A percentile compares a stretch with the other conserved stretches of the same genome.
Evolutionary conservation across 2,797 vertebrate genomes (phyloP).

Genomic region (Salarias fasciatus): DNA sequence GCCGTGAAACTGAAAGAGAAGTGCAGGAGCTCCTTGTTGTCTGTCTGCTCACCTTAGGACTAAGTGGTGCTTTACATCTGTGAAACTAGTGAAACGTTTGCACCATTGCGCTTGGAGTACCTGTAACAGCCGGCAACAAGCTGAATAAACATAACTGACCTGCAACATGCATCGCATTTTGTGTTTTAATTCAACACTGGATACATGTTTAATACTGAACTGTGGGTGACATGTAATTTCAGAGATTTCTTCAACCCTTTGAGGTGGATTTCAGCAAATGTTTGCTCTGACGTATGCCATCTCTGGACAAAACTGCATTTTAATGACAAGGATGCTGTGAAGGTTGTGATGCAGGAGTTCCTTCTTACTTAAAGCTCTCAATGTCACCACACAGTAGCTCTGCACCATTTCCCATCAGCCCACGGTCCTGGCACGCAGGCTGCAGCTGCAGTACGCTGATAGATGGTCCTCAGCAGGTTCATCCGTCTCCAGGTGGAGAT

Average conservation of each 20-base stretch:
- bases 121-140: slow-evolving; percentile 74
- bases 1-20: slow-evolving; percentile 50
- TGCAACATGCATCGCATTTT: slow-evolving; percentile 38
- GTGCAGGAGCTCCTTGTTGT: slow-evolving; percentile 65
- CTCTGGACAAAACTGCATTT: background rate
- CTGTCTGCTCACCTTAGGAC: slow-evolving; percentile 55
- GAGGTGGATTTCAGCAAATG: no score
- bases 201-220: no score
- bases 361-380: slow-evolving; percentile 20
- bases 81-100: slow-evolving; percentile 63
- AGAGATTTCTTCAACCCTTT: no score
- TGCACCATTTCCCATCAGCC: slow-evolving; percentile 63
- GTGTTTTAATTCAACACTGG: slow-evolving; percentile 32
- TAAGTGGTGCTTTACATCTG: slow-evolving; percentile 64
- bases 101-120: slow-evolving; percentile 60
- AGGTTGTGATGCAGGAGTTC: no score
- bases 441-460: slow-evolving; percentile 20
- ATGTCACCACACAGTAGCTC: slow-evolving; percentile 35
- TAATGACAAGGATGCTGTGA: background rate
- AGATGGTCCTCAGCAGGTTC: slow-evolving; percentile 27
- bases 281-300: no score
- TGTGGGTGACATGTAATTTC: no score
- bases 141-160: slow-evolving; percentile 82
- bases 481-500: slow-evolving; percentile 37
- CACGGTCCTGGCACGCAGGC: slow-evolving; percentile 38